Percentiles rank a stretch among this genome's conserved stretches.
Evolutionary conservation across 1,140 invertebrate species (phyloP).

Genomic region (Hycleus phaleratus): DNA sequence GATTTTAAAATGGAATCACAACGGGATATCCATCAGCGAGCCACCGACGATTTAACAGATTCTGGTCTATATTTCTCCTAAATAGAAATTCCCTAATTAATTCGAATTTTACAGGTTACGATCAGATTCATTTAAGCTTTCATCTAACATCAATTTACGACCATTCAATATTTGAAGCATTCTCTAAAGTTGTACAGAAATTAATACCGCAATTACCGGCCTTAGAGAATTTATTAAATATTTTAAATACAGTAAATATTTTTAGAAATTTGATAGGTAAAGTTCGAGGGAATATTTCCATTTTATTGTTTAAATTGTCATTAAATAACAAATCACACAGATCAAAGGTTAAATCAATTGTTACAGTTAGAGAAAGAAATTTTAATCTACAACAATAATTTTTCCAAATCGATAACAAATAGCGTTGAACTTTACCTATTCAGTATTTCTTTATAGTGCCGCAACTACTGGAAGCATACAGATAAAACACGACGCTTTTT

Average conservation of each 20-base stretch:
- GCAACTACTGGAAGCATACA: too few relatives aligned
- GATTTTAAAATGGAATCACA: constrained; percentile 99
- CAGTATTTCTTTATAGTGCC: too few relatives aligned
- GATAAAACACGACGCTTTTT: too few relatives aligned
- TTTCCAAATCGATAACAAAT: too few relatives aligned
- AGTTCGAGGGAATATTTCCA: not conserved
- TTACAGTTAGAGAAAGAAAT: too few relatives aligned
- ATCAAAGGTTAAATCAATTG: too few relatives aligned
- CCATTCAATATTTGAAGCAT: constrained; percentile 99
- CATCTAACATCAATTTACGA: constrained; percentile 99
- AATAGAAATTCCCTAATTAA: not conserved
- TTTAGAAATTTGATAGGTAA: constrained; percentile 23
- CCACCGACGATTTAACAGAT: constrained; percentile 90
- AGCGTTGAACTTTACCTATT: too few relatives aligned
- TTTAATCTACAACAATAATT: too few relatives aligned
- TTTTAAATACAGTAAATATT: constrained; percentile 87
- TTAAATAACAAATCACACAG: too few relatives aligned
- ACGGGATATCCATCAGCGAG: constrained; percentile 93
- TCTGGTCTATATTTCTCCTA: constrained; percentile 50
- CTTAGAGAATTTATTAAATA: constrained; percentile 97
- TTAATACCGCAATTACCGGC: constrained; percentile 95
- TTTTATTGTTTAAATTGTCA: too few relatives aligned
- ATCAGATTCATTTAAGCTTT: constrained; percentile 87
- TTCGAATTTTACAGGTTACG: constrained; percentile 49
- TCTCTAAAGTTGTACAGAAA: constrained; percentile 99